Conservation (phyloP, 1,140 invertebrate genomes). For the Charaxes varanes region DNA sequence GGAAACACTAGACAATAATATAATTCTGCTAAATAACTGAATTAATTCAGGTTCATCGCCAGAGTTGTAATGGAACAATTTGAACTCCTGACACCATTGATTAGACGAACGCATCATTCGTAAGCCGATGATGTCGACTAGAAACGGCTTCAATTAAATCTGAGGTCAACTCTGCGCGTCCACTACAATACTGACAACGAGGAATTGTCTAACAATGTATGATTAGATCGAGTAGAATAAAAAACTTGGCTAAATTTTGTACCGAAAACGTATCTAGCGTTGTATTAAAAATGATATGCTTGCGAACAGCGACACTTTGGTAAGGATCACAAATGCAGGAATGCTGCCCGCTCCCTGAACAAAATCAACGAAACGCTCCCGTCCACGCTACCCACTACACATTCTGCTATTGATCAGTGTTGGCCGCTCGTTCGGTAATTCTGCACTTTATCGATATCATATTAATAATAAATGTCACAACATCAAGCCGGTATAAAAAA, state of each 20-base stretch:
- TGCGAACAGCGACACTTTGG: conserved; percentile 71
- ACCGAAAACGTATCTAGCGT: conserved; percentile 68
- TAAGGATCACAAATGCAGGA: conserved; percentile 53
- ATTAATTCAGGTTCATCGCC: conserved; percentile 60
- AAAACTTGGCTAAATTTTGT: conserved; percentile 69
- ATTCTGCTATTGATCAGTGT: conserved; percentile 63
- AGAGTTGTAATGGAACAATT: conserved; percentile 41
- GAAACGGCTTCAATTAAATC: conserved; percentile 40
- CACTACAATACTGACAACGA: conserved; percentile 55
- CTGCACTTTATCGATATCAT: conserved; percentile 56
- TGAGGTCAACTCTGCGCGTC: conserved; percentile 23
- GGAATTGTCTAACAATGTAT: conserved; percentile 69
- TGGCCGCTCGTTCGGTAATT: conserved; percentile 59
- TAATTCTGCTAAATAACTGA: conserved; percentile 73
- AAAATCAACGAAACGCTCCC: conserved; percentile 42
- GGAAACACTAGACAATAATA: conserved; percentile 72
- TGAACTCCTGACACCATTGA: conserved; percentile 25
- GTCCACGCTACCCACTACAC: conserved; percentile 66
- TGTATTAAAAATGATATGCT: conserved; percentile 70
- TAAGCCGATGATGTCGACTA: conserved; percentile 56
- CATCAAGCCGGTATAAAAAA: conserved; percentile 76
- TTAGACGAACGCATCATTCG: conserved; percentile 26
- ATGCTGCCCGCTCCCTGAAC: conserved; percentile 48
- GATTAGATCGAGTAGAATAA: conserved; percentile 66
- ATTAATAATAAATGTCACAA: conserved; percentile 74